Base-by-base conservation (phyloP, 2,797 vertebrate species). In the Coracias cyanogaster region DNA sequence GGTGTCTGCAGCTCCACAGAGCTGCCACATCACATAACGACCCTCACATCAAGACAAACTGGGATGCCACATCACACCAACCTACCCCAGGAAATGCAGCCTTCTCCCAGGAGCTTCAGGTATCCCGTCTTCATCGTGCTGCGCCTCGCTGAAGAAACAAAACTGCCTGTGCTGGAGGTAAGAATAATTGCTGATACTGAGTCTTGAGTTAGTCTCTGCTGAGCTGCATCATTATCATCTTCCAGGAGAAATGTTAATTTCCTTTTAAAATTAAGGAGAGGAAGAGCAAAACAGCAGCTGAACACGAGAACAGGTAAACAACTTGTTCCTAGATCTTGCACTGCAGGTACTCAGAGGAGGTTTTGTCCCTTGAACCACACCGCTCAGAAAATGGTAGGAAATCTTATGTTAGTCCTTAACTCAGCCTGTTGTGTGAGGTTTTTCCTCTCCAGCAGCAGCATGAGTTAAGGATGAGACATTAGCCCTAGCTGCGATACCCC, bases 381-480 rank as follows among this genome's bases (percentile, higher is more conserved):
- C 55, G 64, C 61, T 66, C 65, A 52, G 51, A 71, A 81, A 82
- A 57, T 18, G 37, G 43, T 74, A 65, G 15, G 69, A 92, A 69
- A 87, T 48, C 67, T 82, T 46, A 25, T 3, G 12, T 51, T 60
- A 31, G 58, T 67, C 87, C 90, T 94, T 93, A 72, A 61, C 81
- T 93, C 45, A 37, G 29, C n/a, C 77, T 91, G 80, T 5, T n/a
- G 17, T 65, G 67, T n/a, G 28, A 16, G 6, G 46, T 79, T 66
- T 51, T 19, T 4, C n/a, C 67, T 82, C 65, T 92, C 41, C 49
- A 91, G 78, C 69, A 90, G 54, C 46, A 89, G 45, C 67, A 11
- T 3, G 62, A 95, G 81, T 84, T 94, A 87, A 96, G 69, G 83
- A 89, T 3, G 3, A 93, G 66, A 61, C 71, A 55, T 89, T 89